Base-by-base conservation (phyloP, 2,888 invertebrate genomes). In the Bibio marci region DNA sequence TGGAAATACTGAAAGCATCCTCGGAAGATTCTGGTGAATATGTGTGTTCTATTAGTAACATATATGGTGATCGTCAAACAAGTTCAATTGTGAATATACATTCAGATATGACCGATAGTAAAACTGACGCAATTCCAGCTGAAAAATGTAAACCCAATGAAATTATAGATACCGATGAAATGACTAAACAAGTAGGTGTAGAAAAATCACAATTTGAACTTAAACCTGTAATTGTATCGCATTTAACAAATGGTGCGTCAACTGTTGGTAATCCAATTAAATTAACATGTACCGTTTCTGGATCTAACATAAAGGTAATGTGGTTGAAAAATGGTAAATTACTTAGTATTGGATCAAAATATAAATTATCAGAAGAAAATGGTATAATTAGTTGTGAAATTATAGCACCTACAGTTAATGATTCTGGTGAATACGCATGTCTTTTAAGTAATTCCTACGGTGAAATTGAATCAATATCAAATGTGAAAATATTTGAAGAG, bases 371-470 rank as follows among this genome's bases (percentile, higher is more conserved):
- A 22, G 5, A 22, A 8, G 22, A 22, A 6, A 22, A 22, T 22
- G 22, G 8, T 6, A 22, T 22, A 6, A 8, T 8, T 8, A 22
- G 5, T 22, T 22, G 4, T 22, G 85, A 86, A 58, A 71, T 87
- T 14, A 52, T 71, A 11, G 73, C 75, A 47, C 75, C 77, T 0
- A 60, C 65, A 10, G 65, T 70, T 0, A 69, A 67, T 41, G 86
- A 87, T 57, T 73, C 76, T 1, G 87, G 80, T n/a, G 76, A 77
- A 48, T 88, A 86, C 52, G 71, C 74, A 6, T 83, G 88, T 49
- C 64, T 75, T 1, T 85, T 80, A 12, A 71, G 69, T 47, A 88
- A 87, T 55, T 68, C 72, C 43, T 70, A 76, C 49, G 85, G 86
- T 19, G 69, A 73, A 42, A 66, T 75, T 4, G 69, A 66, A 27